Evolutionary conservation across 2,888 invertebrate genomes (phyloP).

Genomic region (Trilocha varians): DNA sequence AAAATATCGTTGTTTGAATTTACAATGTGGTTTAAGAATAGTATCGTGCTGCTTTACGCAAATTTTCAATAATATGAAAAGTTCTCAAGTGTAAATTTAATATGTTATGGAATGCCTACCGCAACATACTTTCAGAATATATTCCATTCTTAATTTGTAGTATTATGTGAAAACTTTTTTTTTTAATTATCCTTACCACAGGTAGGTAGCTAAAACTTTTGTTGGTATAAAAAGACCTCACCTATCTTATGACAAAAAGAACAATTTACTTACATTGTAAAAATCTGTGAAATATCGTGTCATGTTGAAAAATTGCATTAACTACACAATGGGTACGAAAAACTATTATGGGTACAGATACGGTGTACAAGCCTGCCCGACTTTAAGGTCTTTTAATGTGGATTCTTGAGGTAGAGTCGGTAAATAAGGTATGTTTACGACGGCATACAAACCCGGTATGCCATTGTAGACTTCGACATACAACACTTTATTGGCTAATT

Average conservation of each 20-base stretch:
- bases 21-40: too few species aligned
- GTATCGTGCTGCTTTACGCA: too few species aligned
- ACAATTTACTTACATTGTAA: constrained; percentile 13
- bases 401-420: constrained; percentile 49
- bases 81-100: too few species aligned
- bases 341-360: constrained; percentile 37
- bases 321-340: constrained; percentile 30
- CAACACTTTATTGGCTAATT: constrained; percentile 69
- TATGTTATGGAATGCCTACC: too few species aligned
- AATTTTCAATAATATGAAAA: too few species aligned
- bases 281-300: constrained; percentile 16
- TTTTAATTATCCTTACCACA: too few species aligned
- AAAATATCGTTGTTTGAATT: too few species aligned
- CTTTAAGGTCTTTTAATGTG: constrained; percentile 48
- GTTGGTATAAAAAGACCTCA: too few species aligned
- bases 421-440: constrained; percentile 65
- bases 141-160: too few species aligned
- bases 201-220: too few species aligned
- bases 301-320: constrained; percentile 21
- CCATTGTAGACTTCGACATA: constrained; percentile 63
- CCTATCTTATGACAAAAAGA: background rate
- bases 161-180: too few species aligned
- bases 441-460: constrained; percentile 48
- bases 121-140: too few species aligned
- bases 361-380: constrained; percentile 36